Conservation (phyloP, 2,113 vertebrate species). For the Buteo buteo region DNA sequence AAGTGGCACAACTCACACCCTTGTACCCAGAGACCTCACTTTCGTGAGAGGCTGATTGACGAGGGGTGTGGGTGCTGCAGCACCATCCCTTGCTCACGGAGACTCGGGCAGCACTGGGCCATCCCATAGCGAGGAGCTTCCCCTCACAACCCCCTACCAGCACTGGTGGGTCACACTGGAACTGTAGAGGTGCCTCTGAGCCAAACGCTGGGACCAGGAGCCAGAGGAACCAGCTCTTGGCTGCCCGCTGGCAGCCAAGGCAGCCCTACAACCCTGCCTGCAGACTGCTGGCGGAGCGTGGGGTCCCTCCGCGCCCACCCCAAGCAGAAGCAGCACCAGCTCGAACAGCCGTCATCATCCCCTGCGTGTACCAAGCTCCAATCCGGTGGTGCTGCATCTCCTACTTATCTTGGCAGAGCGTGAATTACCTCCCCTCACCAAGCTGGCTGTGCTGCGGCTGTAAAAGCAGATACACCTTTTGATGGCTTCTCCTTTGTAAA, state of each 20-base stretch:
- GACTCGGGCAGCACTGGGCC: accelerated
- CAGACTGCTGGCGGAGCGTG: accelerated
- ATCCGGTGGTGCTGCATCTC: neutral
- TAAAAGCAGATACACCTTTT: neutral
- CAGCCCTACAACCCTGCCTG: neutral
- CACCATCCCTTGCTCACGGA: neutral
- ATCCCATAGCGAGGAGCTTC: neutral
- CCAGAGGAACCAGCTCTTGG: neutral
- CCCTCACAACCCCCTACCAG: neutral
- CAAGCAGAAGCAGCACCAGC: neutral
- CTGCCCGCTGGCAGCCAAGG: neutral
- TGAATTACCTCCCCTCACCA: neutral
- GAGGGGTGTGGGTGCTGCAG: neutral
- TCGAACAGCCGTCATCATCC: neutral
- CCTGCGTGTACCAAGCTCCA: neutral
- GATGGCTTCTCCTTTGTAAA: neutral
- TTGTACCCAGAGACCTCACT: neutral
- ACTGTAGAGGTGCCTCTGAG: neutral
- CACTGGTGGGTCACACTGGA: neutral
- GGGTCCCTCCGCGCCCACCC: neutral
- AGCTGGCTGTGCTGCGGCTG: neutral
- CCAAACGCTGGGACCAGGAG: neutral
- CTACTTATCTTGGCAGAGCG: neutral
- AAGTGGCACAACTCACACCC: neutral
- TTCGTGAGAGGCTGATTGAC: neutral